A percentile compares a stretch with the other conserved stretches of the same genome.
These are phyloP conservation scores for Panagrolaimus sp. DNA, from an alignment of 1,140 invertebrate species.

Conservation along the genomic window DNA sequence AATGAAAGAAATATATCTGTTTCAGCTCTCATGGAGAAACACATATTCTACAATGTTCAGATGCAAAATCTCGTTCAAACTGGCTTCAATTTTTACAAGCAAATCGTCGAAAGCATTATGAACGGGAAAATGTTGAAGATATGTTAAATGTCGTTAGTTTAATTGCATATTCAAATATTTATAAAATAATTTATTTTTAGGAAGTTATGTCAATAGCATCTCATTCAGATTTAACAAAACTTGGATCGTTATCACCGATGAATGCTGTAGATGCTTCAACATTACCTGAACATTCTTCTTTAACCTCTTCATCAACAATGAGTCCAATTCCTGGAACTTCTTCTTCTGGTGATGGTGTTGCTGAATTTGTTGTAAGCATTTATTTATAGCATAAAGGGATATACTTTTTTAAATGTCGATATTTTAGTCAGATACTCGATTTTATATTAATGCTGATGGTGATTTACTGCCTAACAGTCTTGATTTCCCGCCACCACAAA, in stretches of 20 bases:
- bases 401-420: too few species aligned
- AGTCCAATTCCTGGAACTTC: not conserved
- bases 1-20: constrained; percentile 13
- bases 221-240: not conserved
- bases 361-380: not conserved
- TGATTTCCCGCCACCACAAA: constrained; percentile 25
- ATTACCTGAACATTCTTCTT: not conserved
- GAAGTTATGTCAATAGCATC: constrained; percentile 2
- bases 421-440: constrained; percentile 18
- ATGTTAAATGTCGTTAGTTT: constrained; percentile 16
- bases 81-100: constrained; percentile 31
- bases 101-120: constrained; percentile 34
- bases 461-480: constrained; percentile 30
- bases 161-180: not conserved
- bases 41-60: constrained; percentile 30
- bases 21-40: constrained; percentile 32
- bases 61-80: constrained; percentile 26
- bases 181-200: not conserved
- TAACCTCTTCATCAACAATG: not conserved
- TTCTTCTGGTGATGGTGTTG: not conserved
- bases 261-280: constrained; percentile 13
- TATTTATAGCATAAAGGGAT: too few species aligned
- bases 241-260: constrained; percentile 13
- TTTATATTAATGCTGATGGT: constrained; percentile 32
- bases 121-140: constrained; percentile 3